Base-by-base conservation (phyloP, 1,140 invertebrate genomes). In the Achatina immaculata region DNA sequence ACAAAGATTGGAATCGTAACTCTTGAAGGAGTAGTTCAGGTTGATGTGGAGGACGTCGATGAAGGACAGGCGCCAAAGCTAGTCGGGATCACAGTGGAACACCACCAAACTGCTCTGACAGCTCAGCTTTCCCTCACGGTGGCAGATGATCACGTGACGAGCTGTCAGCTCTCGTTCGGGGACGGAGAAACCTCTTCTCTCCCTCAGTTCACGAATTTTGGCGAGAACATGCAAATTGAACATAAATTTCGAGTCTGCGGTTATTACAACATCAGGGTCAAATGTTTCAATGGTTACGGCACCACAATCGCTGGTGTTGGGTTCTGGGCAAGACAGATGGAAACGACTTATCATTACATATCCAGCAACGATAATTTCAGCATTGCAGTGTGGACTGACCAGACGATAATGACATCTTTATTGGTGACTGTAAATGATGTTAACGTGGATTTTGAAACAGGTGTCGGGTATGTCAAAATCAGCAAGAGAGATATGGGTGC, bases 281-380 rank as follows among this genome's bases (percentile, higher is more conserved):
- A 79, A 9, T 88, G 86, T 65, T 58, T 40, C 16, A 88, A 88
- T 77, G 31, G 58, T 19, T 86, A 85, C 72, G 86, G 86, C 42
- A 34, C 24, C 36, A 81, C 78, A 1, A 36, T 36, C 24, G 81
- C 83, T 51, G 75, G 40, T 19, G 71, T 79, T 9, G 24, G 48
- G 0, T 87, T 86, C 66, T 48, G 68, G n/a, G 79, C 86, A 1
- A 58, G 82, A 40, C 76, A 84, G 40, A 71, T 82, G 28, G 75
- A 82, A 0, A 78, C 72, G n/a, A 77, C 75, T 9, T 83, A 74
- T 43, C 76, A 81, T n/a, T 85, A 80, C 76, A 69, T 75, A 16
- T 40, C 82, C 28, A 43, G 42, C 11, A 69, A 71, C 16, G 42
- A 68, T 19, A 68, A 31, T 68, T 85, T 80, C 65, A 84, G 40